Conservation (phyloP, 92 coral and sea anemone genomes). For the Paramuricea clavata region DNA sequence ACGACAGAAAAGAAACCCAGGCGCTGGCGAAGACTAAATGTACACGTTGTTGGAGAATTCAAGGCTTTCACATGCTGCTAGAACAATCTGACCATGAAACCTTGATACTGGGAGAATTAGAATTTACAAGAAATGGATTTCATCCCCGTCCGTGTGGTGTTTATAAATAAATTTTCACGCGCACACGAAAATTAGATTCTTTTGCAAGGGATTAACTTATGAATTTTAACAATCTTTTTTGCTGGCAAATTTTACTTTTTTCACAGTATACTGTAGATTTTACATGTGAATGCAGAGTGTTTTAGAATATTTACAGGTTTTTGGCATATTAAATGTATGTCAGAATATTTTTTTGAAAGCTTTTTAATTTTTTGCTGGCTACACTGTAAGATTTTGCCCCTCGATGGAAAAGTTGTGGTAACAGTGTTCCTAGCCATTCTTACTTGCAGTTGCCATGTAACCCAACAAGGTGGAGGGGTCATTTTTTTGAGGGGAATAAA, state of each 20-base stretch:
- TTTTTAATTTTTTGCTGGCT: too few relatives aligned
- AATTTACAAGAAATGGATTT: background rate
- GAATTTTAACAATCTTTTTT: slow-evolving; percentile 12
- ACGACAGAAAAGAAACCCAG: slow-evolving; percentile 98
- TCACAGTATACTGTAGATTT: background rate
- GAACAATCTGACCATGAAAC: background rate
- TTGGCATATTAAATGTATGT: background rate
- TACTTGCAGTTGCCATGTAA: too few relatives aligned
- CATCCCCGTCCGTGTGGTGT: background rate
- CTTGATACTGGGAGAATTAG: background rate
- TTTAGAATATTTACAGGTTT: background rate
- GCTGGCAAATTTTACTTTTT: slow-evolving; percentile 19
- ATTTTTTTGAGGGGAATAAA: too few relatives aligned
- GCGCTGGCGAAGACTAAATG: slow-evolving; percentile 86
- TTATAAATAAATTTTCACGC: slow-evolving; percentile 1
- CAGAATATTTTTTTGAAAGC: background rate
- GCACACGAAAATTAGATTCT: slow-evolving; percentile 5
- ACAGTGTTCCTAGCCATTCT: too few relatives aligned
- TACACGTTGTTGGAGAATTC: background rate
- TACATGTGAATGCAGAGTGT: background rate
- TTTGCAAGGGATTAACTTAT: background rate
- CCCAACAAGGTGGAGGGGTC: too few relatives aligned
- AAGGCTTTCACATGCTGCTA: background rate
- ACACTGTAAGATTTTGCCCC: too few relatives aligned
- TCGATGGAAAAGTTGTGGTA: too few relatives aligned